phyloP scores from a whole-genome alignment of 2,888 invertebrate genomes.

The Maniola hyperantus region DNA sequence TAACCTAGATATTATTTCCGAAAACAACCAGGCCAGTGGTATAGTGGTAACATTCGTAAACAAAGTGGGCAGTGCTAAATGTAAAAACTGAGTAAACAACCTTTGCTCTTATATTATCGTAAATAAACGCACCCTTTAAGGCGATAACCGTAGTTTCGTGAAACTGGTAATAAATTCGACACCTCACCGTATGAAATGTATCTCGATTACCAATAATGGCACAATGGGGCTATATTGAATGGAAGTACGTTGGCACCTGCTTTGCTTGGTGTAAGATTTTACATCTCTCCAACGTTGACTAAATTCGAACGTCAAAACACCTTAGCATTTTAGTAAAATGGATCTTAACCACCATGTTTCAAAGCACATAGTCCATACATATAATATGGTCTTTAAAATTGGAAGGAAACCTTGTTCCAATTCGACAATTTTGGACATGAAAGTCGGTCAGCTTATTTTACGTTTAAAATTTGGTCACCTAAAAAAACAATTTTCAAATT shows the following conservation, averaged over 20 bases:
- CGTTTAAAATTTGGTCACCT: neutral
- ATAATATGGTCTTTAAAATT: no score
- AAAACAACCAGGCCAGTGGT: no score
- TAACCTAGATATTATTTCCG: no score
- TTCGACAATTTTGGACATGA: no score
- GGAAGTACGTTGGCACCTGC: slow-evolving; percentile 62
- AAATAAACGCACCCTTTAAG: slow-evolving; percentile 18
- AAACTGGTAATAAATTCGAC: slow-evolving; percentile 59
- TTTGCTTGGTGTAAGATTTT: slow-evolving; percentile 43
- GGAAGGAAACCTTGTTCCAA: no score
- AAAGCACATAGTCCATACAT: no score
- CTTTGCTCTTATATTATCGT: neutral
- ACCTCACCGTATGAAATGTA: slow-evolving; percentile 64
- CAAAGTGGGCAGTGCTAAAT: no score
- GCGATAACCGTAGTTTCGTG: slow-evolving; percentile 23
- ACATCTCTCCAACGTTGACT: neutral
- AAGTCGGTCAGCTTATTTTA: neutral
- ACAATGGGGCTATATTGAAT: slow-evolving; percentile 67
- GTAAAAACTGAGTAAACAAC: neutral
- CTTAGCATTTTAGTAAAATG: no score
- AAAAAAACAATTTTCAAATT: slow-evolving; percentile 13
- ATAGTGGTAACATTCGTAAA: no score
- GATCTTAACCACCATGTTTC: no score
- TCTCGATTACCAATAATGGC: slow-evolving; percentile 71
- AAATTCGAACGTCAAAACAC: no score